Base-by-base conservation (phyloP, 2,888 invertebrate species). In the Morinoia aosen region DNA sequence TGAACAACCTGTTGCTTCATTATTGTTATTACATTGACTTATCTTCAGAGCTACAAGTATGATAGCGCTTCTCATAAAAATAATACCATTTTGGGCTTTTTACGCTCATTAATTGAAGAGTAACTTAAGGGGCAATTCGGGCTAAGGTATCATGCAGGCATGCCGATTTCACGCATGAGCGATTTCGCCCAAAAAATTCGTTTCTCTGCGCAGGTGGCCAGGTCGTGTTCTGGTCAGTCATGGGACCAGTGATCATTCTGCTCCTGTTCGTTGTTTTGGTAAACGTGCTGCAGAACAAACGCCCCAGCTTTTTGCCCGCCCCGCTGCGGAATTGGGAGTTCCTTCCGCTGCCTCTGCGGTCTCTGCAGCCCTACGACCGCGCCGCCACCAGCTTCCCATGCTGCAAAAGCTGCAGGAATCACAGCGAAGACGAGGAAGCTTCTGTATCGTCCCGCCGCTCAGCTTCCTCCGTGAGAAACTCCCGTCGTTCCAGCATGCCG, bases 281-380 rank as follows among this genome's bases (percentile, higher is more conserved):
- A 90, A 97, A 97, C 95, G n/a, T 97, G 0, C 58, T 97, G 10
- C 97, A 97, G 96, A 96, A 96, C 11, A 97, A 97, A 56, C 95
- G 96, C 11, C 97, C 97, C 10, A 94, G 96, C 19, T 58, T 97
- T 4, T 97, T 97, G 4, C 97, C 97, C 0, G 33, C 95, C 11
- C 95, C 96, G 39, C 96, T 97, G 33, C 97, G 97, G 76, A 97
- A 97, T 76, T 97, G 97, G 97, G 96, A 97, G 39, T 97, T 97
- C 97, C 96, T 97, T 33, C 97, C 97, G 7, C 95, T 96, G 48
- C 97, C 97, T 96, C 96, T 97, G 96, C 97, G 97, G 95, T 97
- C 97, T 39, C 97, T 97, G 57, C 97, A 97, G 95, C 97, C 97
- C 10, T 97, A 97, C 94, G 97, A 97, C 97, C 96, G 97, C 14